Base-by-base conservation (phyloP, 2,113 vertebrate species). In the Pluvianellus socialis region DNA sequence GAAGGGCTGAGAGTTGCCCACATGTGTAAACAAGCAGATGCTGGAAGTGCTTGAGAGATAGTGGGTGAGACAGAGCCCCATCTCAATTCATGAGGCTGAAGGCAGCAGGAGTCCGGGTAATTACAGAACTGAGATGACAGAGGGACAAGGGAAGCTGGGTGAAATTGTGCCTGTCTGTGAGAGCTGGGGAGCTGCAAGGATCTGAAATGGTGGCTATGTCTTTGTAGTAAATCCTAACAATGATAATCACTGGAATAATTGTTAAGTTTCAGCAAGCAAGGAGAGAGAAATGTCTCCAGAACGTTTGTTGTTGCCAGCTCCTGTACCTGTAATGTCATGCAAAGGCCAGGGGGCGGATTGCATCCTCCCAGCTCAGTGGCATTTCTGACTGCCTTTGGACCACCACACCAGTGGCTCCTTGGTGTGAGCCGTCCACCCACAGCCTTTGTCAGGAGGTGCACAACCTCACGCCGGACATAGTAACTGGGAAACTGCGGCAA, bases 171-270 rank as follows among this genome's bases (percentile, higher is more conserved):
- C 10, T 67, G 4, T 72, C 63, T 22, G 1, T 12, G 35, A 72
- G 59, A 42, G n/a, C 23, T 35, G 18, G 45, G 50, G 52, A 59
- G 81, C 22, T n/a, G 53, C 65, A 45, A 38, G 9, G 11, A 30
- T 70, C 63, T 62, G 42, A 80, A 94, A 44, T 7, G 6, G 63
- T 76, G 10, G 50, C 58, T 90, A 32, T 88, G 63, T 58, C 72
- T 90, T 74, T 71, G 35, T 90, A 35, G 92, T 84, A 86, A 88
- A 93, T 68, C 33, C 28, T 74, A 74, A 77, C 86, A 55, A 66
- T 40, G 67, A 58, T 96, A 88, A 70, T 93, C 10, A 7, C 62
- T 77, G 55, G 55, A 56, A 86, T 95, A 95, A 97, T 94, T 93
- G 68, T 92, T 88, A 28, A 28, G 82, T 80, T 93, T 93, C 86